Evolutionary conservation across 1,140 invertebrate genomes (phyloP).

Genomic region (Brachionus paranguensis): DNA sequence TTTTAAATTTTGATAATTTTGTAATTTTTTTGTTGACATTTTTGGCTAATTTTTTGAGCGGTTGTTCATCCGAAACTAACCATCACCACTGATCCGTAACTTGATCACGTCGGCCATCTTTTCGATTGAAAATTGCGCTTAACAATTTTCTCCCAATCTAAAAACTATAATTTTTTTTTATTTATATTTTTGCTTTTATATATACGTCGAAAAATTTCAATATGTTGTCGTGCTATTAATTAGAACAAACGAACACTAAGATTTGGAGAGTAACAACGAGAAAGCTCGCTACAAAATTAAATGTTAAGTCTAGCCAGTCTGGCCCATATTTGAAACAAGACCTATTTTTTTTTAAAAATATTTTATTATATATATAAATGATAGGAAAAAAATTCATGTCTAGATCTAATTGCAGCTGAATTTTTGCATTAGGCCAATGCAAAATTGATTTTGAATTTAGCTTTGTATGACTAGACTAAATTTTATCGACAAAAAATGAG

Average conservation of each 20-base stretch:
- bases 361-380: not conserved
- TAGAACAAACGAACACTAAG: constrained; percentile 10
- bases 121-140: not conserved
- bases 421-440: not conserved
- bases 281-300: not conserved
- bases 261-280: not conserved
- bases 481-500: not conserved
- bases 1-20: not conserved
- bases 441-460: constrained; percentile 12
- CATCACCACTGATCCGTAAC: not conserved
- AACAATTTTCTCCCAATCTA: constrained; percentile 3
- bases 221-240: constrained; percentile 36
- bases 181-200: constrained; percentile 21
- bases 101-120: not conserved
- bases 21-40: not conserved
- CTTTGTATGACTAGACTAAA: not conserved
- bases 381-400: not conserved
- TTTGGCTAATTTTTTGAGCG: not conserved
- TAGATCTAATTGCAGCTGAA: not conserved
- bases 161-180: constrained; percentile 31
- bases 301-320: constrained; percentile 12
- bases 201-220: not conserved
- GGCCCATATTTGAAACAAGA: not conserved
- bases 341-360: not conserved
- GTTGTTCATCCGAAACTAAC: not conserved